Percentiles rank a stretch among this genome's conserved stretches.
phyloP scores from a whole-genome alignment of 2,797 vertebrate genomes.

The Poeciliopsis paucimaculata region DNA sequence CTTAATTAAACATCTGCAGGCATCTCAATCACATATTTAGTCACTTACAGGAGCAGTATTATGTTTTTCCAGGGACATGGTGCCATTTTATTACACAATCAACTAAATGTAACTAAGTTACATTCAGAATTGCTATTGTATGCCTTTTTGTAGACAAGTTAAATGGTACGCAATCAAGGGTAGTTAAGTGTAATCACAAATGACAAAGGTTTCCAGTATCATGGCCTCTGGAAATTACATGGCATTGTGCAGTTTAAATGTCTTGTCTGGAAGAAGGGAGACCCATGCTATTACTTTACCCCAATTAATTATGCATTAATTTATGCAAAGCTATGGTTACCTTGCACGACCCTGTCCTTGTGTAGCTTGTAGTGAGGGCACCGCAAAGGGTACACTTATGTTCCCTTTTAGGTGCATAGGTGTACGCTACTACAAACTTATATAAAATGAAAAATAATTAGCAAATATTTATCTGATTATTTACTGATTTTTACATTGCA shows the following conservation, averaged over 20 bases:
- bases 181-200: conserved; percentile 11
- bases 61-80: too few relatives aligned
- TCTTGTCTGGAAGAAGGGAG: conserved; percentile 38
- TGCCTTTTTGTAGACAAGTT: neutral
- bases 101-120: too few relatives aligned
- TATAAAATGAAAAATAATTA: neutral
- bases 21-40: conserved; percentile 29
- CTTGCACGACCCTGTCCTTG: conserved; percentile 26
- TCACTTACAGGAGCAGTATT: conserved; percentile 2
- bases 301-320: conserved; percentile 74
- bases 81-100: too few relatives aligned
- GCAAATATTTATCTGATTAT: neutral
- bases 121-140: neutral
- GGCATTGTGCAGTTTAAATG: conserved; percentile 22
- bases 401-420: neutral
- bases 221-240: conserved; percentile 7
- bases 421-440: neutral
- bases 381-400: conserved; percentile 6
- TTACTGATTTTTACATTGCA: neutral
- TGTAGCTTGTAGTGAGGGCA: conserved; percentile 29
- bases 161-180: neutral
- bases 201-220: neutral
- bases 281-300: conserved; percentile 48
- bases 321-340: conserved; percentile 61
- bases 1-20: conserved; percentile 75